Percentiles rank a stretch among this genome's conserved stretches.
Conservation (phyloP, 2,113 vertebrate genomes). For the Tupaia tana region DNA sequence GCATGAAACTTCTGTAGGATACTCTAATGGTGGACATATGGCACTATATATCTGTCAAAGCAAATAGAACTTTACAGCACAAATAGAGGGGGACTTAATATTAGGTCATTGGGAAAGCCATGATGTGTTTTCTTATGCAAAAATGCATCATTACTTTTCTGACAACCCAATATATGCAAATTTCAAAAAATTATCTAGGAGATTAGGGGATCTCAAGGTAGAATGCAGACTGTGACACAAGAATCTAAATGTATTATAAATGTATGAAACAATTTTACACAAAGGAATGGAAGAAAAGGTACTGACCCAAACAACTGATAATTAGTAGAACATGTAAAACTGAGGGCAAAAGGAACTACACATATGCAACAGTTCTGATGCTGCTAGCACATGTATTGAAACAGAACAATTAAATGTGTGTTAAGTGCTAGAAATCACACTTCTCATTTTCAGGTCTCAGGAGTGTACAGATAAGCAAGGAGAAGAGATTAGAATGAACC, state of each 20-base stretch:
- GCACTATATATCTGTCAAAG: conserved; percentile 4
- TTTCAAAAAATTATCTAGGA: neutral
- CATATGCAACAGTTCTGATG: neutral
- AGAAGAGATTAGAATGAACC: neutral
- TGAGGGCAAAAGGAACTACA: conserved; percentile 14
- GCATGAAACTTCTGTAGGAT: conserved; percentile 11
- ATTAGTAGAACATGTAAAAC: neutral
- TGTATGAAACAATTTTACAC: neutral
- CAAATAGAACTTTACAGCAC: neutral
- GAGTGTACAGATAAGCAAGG: neutral
- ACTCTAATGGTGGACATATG: neutral
- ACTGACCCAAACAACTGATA: neutral
- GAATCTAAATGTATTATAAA: conserved; percentile 32
- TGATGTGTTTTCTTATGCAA: too few relatives aligned
- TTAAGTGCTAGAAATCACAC: neutral
- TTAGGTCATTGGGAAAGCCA: too few relatives aligned
- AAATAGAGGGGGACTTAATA: neutral
- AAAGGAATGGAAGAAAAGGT: neutral
- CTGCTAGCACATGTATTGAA: conserved; percentile 9
- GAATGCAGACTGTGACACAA: conserved; percentile 4
- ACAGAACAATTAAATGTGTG: conserved; percentile 19
- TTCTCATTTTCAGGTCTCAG: neutral
- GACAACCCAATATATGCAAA: neutral
- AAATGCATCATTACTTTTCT: too few relatives aligned
- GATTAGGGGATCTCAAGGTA: neutral